Conservation (phyloP, 2,113 vertebrate species). For the Malurus cyaneus region DNA sequence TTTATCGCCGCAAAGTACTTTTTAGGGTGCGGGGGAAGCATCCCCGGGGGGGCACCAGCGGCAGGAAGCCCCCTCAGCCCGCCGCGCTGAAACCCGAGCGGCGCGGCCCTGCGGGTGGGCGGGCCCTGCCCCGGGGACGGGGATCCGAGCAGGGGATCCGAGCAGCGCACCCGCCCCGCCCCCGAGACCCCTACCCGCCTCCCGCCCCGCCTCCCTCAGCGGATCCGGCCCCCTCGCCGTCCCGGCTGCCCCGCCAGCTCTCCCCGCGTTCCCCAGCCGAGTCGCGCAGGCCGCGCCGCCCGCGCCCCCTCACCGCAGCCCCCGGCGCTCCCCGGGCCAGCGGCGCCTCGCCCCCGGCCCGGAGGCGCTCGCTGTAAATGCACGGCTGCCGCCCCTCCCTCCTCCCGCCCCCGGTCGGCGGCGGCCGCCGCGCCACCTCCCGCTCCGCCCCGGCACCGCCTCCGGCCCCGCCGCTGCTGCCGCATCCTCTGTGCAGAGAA, state of each 20-base stretch:
- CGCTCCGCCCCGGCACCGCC: neutral
- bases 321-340: neutral
- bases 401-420: neutral
- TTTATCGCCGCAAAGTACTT: neutral
- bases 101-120: neutral
- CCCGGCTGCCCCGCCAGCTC: too few species aligned
- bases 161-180: neutral
- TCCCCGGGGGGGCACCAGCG: neutral
- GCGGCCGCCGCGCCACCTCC: neutral
- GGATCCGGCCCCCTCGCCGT: neutral
- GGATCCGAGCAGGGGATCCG: accelerated
- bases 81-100: neutral
- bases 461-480: neutral
- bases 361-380: neutral
- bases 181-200: neutral
- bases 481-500: neutral
- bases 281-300: neutral
- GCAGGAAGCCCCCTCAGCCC: neutral
- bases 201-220: neutral
- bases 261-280: accelerated
- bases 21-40: neutral
- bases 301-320: neutral
- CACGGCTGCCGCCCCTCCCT: neutral
- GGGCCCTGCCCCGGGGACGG: neutral
- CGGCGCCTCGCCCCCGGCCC: neutral